phyloP scores from a whole-genome alignment of 1,140 invertebrate species.

The Drosophila littoralis region DNA sequence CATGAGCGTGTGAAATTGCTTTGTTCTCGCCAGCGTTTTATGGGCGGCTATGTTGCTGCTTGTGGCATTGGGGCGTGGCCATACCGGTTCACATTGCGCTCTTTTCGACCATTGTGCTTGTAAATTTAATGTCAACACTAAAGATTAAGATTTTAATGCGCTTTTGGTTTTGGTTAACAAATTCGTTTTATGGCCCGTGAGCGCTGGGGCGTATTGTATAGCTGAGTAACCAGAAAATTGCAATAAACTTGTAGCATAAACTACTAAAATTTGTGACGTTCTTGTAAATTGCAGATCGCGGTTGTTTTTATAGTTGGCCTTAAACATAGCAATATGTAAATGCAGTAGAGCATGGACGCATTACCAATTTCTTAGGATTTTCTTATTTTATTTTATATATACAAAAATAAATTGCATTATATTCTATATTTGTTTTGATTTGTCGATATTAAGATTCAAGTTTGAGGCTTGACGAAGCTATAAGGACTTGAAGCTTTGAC shows the following conservation, averaged over 20 bases:
- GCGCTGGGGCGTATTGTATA: not conserved
- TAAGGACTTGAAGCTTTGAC: too few relatives aligned
- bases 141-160: constrained; percentile 80
- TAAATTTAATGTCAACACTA: constrained; percentile 79
- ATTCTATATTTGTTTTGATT: too few relatives aligned
- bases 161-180: constrained; percentile 58
- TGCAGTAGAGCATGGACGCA: not conserved
- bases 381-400: too few relatives aligned
- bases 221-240: not conserved
- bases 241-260: not conserved
- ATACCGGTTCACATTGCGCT: constrained; percentile 2
- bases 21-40: constrained; percentile 59
- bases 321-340: not conserved
- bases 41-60: constrained; percentile 38
- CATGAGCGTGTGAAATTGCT: constrained; percentile 67
- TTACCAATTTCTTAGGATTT: not conserved
- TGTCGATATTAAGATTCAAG: too few relatives aligned
- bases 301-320: not conserved
- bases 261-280: not conserved
- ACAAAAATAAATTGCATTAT: too few relatives aligned
- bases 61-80: constrained; percentile 30
- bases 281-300: not conserved
- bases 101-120: constrained; percentile 42
- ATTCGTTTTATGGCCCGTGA: constrained; percentile 46
- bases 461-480: too few relatives aligned